phyloP scores from a whole-genome alignment of 1,140 invertebrate species.

The Spodoptera frugiperda region DNA sequence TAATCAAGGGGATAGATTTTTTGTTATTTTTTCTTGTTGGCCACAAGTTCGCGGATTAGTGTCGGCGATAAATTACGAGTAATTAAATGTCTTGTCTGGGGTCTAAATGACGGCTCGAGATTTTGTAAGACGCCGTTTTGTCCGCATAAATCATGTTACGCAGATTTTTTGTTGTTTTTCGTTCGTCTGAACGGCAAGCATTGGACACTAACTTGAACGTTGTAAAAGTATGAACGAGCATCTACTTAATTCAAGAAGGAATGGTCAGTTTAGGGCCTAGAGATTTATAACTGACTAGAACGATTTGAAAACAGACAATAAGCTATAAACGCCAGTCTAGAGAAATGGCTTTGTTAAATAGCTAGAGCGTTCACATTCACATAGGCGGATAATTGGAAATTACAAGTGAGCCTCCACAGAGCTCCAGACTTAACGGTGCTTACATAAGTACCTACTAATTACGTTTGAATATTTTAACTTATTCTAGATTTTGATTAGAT shows the following conservation, averaged over 20 bases:
- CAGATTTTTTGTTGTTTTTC: slow-evolving; percentile 33
- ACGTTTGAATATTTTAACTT: background rate
- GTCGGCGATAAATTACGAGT: slow-evolving; percentile 77
- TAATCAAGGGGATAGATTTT: slow-evolving; percentile 83
- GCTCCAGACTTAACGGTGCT: background rate
- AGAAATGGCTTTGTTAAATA: slow-evolving; percentile 9
- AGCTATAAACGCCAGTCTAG: slow-evolving; percentile 4
- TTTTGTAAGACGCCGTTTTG: slow-evolving; percentile 34
- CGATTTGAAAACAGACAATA: slow-evolving; percentile 2
- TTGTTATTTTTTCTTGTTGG: slow-evolving; percentile 69
- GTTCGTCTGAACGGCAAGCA: background rate
- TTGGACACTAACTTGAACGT: too few relatives aligned
- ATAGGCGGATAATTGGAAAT: slow-evolving; percentile 13
- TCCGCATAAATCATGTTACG: slow-evolving; percentile 39
- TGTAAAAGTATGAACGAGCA: background rate
- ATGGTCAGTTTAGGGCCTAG: too few relatives aligned
- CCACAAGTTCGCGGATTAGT: slow-evolving; percentile 75
- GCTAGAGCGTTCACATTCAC: background rate
- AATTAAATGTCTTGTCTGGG: slow-evolving; percentile 78
- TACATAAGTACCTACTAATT: background rate
- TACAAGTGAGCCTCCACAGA: background rate
- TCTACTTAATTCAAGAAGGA: too few relatives aligned
- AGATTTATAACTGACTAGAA: background rate
- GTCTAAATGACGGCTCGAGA: slow-evolving; percentile 46
- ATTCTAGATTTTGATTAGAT: too few relatives aligned